These are phyloP conservation scores for Cerceris rybyensis DNA, from an alignment of 2,888 invertebrate genomes.

Conservation along the genomic window DNA sequence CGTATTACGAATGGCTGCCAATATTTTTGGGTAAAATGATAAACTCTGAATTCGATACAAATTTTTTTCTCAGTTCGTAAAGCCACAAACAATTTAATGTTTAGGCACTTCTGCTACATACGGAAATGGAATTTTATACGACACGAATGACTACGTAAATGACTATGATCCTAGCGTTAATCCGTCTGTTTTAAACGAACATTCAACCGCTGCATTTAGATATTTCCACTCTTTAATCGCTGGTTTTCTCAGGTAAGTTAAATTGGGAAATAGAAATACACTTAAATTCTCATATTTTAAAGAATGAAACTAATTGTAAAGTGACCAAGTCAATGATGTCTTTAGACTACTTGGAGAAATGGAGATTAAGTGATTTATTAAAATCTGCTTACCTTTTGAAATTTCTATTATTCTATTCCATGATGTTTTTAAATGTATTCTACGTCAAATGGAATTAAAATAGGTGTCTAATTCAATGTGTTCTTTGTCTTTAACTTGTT, in stretches of 20 bases:
- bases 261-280: neutral
- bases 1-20: slow-evolving; percentile 92
- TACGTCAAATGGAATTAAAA: too few species aligned
- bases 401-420: neutral
- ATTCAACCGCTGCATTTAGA: slow-evolving; percentile 88
- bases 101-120: slow-evolving; percentile 85
- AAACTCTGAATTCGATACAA: neutral
- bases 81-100: neutral
- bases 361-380: neutral
- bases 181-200: slow-evolving; percentile 87
- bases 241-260: slow-evolving; percentile 86
- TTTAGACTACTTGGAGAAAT: too few species aligned
- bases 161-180: slow-evolving; percentile 87
- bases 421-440: too few species aligned
- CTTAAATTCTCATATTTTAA: too few species aligned
- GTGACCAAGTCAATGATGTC: too few species aligned
- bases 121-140: slow-evolving; percentile 86
- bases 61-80: neutral
- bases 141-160: slow-evolving; percentile 85
- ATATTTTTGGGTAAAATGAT: slow-evolving; percentile 85
- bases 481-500: too few species aligned
- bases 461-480: too few species aligned
- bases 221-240: slow-evolving; percentile 89
- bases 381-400: neutral
- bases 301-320: too few species aligned